phyloP scores from a whole-genome alignment of 2,797 vertebrate species.

The Cephalopachus bancanus region DNA sequence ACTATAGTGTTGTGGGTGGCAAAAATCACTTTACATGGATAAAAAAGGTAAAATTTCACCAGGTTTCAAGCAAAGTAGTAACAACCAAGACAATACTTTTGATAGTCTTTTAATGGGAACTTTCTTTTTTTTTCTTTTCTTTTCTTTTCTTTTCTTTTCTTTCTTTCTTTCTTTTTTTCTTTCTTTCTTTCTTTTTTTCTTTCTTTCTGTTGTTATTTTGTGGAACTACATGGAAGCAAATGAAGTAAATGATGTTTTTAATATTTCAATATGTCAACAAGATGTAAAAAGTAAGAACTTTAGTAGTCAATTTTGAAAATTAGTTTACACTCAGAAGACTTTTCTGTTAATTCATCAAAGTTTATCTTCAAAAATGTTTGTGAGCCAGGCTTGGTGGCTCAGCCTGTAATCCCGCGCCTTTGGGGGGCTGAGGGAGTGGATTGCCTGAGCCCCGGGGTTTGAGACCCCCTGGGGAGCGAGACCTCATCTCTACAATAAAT shows the following conservation, averaged over 20 bases:
- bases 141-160: background rate
- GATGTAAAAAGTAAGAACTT: background rate
- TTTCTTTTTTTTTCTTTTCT: background rate
- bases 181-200: background rate
- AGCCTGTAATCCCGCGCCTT: too few species aligned
- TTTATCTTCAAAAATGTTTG: background rate
- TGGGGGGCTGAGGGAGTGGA: too few species aligned
- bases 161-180: background rate
- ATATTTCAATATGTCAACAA: background rate
- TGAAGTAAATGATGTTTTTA: background rate
- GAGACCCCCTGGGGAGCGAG: too few species aligned
- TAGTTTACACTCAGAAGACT: background rate
- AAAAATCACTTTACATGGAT: background rate
- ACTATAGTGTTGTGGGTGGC: background rate
- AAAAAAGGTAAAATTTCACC: background rate
- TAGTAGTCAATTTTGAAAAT: background rate
- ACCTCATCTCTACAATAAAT: too few species aligned
- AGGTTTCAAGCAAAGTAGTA: background rate
- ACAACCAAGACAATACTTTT: background rate
- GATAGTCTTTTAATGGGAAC: too few species aligned
- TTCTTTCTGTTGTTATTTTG: background rate
- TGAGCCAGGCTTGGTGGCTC: too few species aligned
- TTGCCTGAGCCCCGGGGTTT: too few species aligned
- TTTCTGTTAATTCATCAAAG: background rate
- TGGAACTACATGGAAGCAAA: background rate